Evolutionary conservation across 2,113 vertebrate species (phyloP).

Genomic region (Nanorana parkeri): DNA sequence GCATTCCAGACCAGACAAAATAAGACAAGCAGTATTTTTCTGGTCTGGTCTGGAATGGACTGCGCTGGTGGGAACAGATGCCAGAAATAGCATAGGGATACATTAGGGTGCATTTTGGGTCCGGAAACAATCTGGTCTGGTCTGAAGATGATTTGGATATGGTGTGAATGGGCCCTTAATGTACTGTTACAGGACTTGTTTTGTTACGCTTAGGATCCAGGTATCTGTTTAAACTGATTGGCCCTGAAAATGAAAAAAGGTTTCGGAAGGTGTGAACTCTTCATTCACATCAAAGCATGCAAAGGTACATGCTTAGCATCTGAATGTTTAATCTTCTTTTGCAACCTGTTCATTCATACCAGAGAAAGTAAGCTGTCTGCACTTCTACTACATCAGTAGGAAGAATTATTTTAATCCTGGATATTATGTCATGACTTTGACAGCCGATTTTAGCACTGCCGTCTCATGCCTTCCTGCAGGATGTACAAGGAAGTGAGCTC

Average conservation of each 20-base stretch:
- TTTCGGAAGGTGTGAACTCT: not conserved
- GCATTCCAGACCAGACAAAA: no score
- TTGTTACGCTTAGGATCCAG: no score
- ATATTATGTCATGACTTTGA: slow-evolving; percentile 18
- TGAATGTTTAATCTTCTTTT: not conserved
- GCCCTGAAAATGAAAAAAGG: not conserved
- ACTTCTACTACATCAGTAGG: not conserved
- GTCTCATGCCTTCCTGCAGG: not conserved
- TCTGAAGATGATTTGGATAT: no score
- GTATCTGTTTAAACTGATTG: not conserved
- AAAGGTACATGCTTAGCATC: not conserved
- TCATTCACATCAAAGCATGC: not conserved
- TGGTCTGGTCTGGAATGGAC: no score
- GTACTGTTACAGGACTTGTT: no score
- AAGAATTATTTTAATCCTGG: slow-evolving; percentile 43
- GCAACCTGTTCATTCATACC: slow-evolving; percentile 23
- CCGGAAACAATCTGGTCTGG: no score
- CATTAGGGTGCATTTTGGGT: no score
- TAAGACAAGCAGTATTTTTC: no score
- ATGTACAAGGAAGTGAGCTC: no score
- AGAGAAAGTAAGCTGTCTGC: slow-evolving; percentile 6
- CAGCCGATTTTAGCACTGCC: slow-evolving; percentile 19
- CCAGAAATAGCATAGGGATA: no score
- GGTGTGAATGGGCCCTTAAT: no score
- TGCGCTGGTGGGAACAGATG: no score